Evolutionary conservation across 2,113 vertebrate genomes (phyloP).

Genomic region (Stigmatopora nigra): DNA sequence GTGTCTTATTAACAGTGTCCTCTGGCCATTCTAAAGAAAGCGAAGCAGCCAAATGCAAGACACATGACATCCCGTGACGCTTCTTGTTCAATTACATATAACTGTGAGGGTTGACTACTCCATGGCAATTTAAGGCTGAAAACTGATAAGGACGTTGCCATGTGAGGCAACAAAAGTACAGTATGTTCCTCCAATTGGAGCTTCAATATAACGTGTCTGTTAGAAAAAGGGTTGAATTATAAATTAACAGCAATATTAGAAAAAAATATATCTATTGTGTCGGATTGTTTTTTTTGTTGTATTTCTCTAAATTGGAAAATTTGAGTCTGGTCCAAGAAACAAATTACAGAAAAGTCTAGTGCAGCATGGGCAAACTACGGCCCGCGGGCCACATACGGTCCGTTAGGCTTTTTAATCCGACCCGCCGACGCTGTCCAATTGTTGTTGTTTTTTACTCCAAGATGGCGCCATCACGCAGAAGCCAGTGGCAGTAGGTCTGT

Average conservation of each 20-base stretch:
- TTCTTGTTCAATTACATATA: slow-evolving; percentile 34
- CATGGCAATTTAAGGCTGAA: neutral
- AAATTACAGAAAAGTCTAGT: neutral
- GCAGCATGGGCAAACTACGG: too few species aligned
- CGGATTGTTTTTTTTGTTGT: neutral
- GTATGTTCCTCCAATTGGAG: neutral
- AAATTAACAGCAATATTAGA: too few species aligned
- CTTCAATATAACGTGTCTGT: neutral
- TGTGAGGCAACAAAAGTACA: neutral
- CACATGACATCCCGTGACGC: slow-evolving; percentile 35
- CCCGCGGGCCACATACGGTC: too few species aligned
- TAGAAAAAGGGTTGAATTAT: too few species aligned
- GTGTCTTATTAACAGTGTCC: slow-evolving; percentile 6
- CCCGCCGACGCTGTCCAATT: too few species aligned
- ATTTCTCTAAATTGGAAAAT: neutral
- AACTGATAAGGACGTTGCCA: neutral
- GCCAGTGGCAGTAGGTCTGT: too few species aligned
- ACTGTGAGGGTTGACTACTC: neutral
- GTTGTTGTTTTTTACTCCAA: too few species aligned
- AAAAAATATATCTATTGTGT: too few species aligned
- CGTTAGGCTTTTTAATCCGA: too few species aligned
- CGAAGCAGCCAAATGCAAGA: slow-evolving; percentile 27
- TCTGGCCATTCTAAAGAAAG: slow-evolving; percentile 27
- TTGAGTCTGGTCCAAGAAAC: neutral
- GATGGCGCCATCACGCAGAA: too few species aligned